phyloP scores from a whole-genome alignment of 2,113 vertebrate genomes.

The Calyptommatus sinebrachiatus region DNA sequence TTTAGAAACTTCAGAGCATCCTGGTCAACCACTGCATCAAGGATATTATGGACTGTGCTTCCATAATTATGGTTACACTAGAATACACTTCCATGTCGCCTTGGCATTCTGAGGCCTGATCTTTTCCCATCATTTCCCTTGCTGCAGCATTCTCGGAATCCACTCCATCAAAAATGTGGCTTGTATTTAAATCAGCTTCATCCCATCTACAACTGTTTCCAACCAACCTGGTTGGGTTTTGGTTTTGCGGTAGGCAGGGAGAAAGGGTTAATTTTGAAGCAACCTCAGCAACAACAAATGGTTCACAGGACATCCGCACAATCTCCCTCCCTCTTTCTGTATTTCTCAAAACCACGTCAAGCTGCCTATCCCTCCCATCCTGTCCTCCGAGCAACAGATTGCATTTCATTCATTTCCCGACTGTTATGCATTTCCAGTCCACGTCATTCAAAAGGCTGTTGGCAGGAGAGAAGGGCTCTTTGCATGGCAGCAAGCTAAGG shows the following conservation, averaged over 20 bases:
- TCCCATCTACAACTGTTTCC: neutral
- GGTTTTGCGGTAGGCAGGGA: neutral
- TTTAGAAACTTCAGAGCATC: conserved; percentile 49
- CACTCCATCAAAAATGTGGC: neutral
- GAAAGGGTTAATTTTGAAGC: neutral
- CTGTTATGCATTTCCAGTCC: conserved; percentile 15
- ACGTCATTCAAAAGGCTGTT: conserved; percentile 21
- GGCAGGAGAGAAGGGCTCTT: neutral
- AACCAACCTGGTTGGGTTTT: rapidly evolving
- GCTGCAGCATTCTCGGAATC: neutral
- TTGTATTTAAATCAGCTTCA: neutral
- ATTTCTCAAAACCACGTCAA: neutral
- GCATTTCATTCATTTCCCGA: conserved; percentile 33
- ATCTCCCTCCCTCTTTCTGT: conserved; percentile 24
- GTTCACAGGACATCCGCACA: neutral
- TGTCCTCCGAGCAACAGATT: neutral
- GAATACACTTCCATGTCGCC: conserved; percentile 17
- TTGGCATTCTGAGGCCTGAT: conserved; percentile 31
- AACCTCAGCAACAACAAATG: rapidly evolving
- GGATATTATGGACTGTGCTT: neutral
- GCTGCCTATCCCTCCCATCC: neutral
- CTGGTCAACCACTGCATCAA: neutral
- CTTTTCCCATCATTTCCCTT: neutral
- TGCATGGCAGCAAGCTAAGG: conserved; percentile 15
- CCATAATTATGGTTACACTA: neutral